Conservation (phyloP, 2,797 vertebrate genomes). For the Centroberyx gerrardi region DNA sequence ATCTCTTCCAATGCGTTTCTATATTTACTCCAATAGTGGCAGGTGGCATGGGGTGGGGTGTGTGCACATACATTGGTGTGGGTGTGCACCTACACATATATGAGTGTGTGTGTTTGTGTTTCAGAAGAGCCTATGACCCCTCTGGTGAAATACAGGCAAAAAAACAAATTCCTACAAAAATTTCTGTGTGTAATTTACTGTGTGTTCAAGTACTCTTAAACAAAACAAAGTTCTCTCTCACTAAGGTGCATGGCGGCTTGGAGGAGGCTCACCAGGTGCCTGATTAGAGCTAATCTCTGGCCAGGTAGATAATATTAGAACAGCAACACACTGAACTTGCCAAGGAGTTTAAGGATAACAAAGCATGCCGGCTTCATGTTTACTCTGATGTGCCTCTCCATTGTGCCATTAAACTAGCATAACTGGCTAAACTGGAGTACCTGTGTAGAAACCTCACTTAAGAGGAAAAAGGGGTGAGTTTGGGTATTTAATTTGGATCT, state of each 20-base stretch:
- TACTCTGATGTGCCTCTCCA: background rate
- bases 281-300: slow-evolving; percentile 80
- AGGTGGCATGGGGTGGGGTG: slow-evolving; percentile 17
- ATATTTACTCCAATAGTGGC: slow-evolving; percentile 1
- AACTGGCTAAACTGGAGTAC: slow-evolving; percentile 4
- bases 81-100: slow-evolving; percentile 23
- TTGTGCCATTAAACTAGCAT: slow-evolving; percentile 19
- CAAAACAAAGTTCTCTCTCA: background rate
- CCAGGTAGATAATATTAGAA: slow-evolving; percentile 81
- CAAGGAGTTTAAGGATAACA: slow-evolving; percentile 55
- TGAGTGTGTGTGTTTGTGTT: slow-evolving; percentile 24
- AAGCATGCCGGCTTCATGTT: slow-evolving; percentile 5
- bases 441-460: background rate
- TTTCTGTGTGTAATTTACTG: background rate
- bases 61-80: background rate
- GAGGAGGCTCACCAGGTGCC: slow-evolving; percentile 59
- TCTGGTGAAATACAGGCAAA: background rate
- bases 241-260: slow-evolving; percentile 11
- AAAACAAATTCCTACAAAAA: too few species aligned
- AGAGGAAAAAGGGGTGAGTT: background rate
- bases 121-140: background rate
- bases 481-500: too few species aligned
- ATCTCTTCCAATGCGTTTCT: background rate
- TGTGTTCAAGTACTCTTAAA: background rate
- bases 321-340: slow-evolving; percentile 48